These are phyloP conservation scores for Tortricodes alternella DNA, from an alignment of 2,888 invertebrate genomes.

Conservation along the genomic window DNA sequence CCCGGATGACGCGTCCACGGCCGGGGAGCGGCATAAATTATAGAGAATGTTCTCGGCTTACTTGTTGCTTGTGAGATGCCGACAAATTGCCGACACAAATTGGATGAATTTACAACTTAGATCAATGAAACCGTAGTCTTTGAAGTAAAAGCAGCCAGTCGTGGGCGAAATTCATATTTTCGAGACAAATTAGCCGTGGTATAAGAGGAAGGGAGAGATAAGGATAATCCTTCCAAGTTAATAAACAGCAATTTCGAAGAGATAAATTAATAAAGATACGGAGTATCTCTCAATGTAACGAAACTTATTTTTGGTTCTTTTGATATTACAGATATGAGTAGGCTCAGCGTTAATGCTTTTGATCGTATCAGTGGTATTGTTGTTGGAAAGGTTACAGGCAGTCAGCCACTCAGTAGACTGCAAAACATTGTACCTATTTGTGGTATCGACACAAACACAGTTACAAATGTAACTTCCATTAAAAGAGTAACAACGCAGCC, in stretches of 20 bases:
- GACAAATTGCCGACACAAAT: constrained; percentile 27
- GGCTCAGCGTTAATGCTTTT: not conserved
- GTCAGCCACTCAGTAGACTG: not conserved
- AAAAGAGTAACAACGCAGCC: constrained; percentile 6
- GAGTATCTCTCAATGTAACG: not conserved
- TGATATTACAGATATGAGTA: not conserved
- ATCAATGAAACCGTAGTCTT: constrained; percentile 20
- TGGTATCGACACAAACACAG: not conserved
- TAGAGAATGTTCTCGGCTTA: constrained; percentile 14
- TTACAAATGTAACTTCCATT: constrained; percentile 3
- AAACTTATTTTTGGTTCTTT: constrained; percentile 4
- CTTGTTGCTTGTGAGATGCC: constrained; percentile 22
- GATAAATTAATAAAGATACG: constrained; percentile 22
- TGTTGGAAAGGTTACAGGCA: not conserved
- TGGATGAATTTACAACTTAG: constrained; percentile 23
- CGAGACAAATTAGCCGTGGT: not conserved
- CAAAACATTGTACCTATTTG: too few relatives aligned
- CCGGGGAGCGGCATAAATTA: constrained; percentile 22
- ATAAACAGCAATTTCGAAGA: constrained; percentile 18
- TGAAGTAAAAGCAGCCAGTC: constrained; percentile 6
- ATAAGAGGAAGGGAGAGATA: constrained; percentile 6
- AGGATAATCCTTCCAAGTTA: constrained; percentile 6
- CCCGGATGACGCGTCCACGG: constrained; percentile 39
- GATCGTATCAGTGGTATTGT: constrained; percentile 7
- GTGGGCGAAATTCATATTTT: constrained; percentile 6